These are phyloP conservation scores for Cryptus viduatorius DNA, from an alignment of 2,888 invertebrate genomes.

Conservation along the genomic window DNA sequence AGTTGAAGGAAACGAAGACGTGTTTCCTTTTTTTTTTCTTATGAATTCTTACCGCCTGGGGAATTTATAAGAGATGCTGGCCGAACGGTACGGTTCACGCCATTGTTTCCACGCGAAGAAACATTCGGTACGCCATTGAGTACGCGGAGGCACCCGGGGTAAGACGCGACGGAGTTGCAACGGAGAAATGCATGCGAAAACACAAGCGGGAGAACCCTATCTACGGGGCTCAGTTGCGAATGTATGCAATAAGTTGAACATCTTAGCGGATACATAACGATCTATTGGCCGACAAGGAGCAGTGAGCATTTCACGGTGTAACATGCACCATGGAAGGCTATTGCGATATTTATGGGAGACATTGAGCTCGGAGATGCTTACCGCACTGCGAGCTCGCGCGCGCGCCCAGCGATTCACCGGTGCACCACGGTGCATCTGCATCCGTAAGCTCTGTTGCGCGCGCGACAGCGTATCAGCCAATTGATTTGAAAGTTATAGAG, in stretches of 20 bases:
- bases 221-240: slow-evolving; percentile 50
- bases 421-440: slow-evolving; percentile 28
- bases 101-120: slow-evolving; percentile 63
- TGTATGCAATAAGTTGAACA: slow-evolving; percentile 68
- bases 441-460: slow-evolving; percentile 7
- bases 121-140: slow-evolving; percentile 58
- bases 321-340: slow-evolving; percentile 57
- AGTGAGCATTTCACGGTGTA: slow-evolving; percentile 68
- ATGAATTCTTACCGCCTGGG: neutral
- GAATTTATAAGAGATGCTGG: slow-evolving; percentile 45
- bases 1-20: slow-evolving; percentile 5
- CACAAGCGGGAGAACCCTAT: slow-evolving; percentile 41
- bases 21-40: slow-evolving; percentile 11
- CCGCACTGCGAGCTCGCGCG: slow-evolving; percentile 44
- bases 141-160: neutral
- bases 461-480: slow-evolving; percentile 60
- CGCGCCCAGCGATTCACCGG: slow-evolving; percentile 26
- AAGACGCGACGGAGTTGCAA: neutral
- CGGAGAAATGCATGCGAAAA: slow-evolving; percentile 35
- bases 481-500: slow-evolving; percentile 69
- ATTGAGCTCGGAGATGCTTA: slow-evolving; percentile 55
- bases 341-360: slow-evolving; percentile 68
- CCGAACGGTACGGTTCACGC: slow-evolving; percentile 48
- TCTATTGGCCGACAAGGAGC: slow-evolving; percentile 68
- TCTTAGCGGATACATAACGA: slow-evolving; percentile 69